Evolutionary conservation across 2,888 invertebrate genomes (phyloP), one percentile per base, ranked within the genome.

Genomic region (Noctua fimbriata): DNA sequence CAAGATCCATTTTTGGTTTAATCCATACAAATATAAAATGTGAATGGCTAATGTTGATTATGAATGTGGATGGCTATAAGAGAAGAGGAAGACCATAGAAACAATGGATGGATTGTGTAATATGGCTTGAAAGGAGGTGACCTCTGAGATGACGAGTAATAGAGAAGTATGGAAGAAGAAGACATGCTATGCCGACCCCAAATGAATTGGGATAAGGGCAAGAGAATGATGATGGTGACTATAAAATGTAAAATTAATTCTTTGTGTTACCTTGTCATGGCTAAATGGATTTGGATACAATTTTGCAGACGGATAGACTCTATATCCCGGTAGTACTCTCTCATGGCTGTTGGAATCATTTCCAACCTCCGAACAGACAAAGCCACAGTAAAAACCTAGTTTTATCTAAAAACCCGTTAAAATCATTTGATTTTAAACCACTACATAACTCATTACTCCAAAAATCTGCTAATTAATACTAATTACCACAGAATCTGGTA

Each of bases 391-490:
- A 67, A 67, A 28, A 44, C 6, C 24, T n/a, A 44, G 1, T 28
- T 28, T 36, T 18, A 28, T 73, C 24, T 36, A 47, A 69, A 81
- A 65, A 32, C 16, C 2, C 2, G 9, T 69, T 70, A 1, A 18
- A 67, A 71, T 49, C 41, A 71, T 72, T n/a, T 65, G 44, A 36
- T 82, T 69, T 71, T 2, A 69, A 74, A 58, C 24, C 16, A 36
- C 10, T 1, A 3, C 10, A n/a, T 55, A 49, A 55, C 32, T 70
- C 12, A 52, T 73, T 36, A 36, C 2, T 18, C 44, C 4, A 1
- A 32, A 65, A 65, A 7, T 2, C 55, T 83, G 5, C 55, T 78
- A 77, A 83, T 86, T 77, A 77, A 47, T 47, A 47, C 36, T 76
- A 82, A 86, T 86, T 47, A 66, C 16, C 55, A 73, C 16, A 16